Evolutionary conservation across 92 coral and sea anemone species (phyloP), one percentile per base, ranked within the genome.

Genomic region (Diadumene lineata): DNA sequence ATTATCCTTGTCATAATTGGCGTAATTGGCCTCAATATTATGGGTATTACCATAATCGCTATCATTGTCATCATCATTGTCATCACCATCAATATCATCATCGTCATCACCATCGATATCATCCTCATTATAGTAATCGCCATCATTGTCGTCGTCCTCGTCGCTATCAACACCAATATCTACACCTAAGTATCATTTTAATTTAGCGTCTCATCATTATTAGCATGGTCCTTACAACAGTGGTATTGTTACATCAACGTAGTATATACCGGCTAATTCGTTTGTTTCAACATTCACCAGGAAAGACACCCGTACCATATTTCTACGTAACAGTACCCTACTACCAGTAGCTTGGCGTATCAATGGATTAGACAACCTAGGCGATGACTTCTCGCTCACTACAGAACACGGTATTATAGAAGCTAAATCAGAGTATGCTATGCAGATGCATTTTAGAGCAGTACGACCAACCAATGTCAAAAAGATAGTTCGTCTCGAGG

Each of bases 401-500:
- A 86, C 96, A 4, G 99, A 96, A 76, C 92, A 89, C 50, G 99
- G 99, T 32, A 70, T 92, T 11, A 96, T 96, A 46, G 99, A 89
- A 27, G 90, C 99, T 16, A 89, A 93, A 78, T 89, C 99, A n/a
- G 99, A 96, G 75, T 96, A 86, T 43, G 96, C 97, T 24, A 85
- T 96, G 26, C 99, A 96, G 90, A 90, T 96, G 88, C 99, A 96
- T 70, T 96, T 96, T 70, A 76, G 99, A 23, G 99, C 99, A 23
- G 91, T 88, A 3, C 72, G 96, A 38, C 99, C 99, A 0, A 86
- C 90, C 16, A 96, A 92, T 77, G 88, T 96, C 19, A 92, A 92
- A 77, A 96, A 96, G 69, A 89, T 96, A 10, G 80, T 96, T 1
- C 82, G 99, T 34, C 69, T 96, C 27, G 99, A 96, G 89, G 93